Evolutionary conservation across 2,797 vertebrate genomes (phyloP).

Genomic region (Coregonus ussuriensis): DNA sequence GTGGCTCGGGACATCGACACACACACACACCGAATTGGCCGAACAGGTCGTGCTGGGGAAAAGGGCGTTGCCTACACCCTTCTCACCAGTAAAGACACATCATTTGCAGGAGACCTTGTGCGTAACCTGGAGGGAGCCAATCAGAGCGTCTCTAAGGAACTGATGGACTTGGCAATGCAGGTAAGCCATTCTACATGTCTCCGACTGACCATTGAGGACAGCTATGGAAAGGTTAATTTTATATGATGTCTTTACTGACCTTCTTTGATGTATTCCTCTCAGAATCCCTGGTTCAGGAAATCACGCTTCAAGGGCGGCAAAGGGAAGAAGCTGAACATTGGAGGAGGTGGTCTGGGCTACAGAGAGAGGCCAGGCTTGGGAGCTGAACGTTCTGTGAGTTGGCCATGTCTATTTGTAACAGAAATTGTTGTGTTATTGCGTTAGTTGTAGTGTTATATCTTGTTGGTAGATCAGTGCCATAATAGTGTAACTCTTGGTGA

Average conservation of each 20-base stretch:
- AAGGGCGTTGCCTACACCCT: conserved; percentile 95
- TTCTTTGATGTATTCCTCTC: conserved; percentile 9
- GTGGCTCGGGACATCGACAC: conserved; percentile 98
- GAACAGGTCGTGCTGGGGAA: conserved; percentile 94
- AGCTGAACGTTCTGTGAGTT: conserved; percentile 88
- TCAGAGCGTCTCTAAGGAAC: conserved; percentile 91
- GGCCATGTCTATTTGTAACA: neutral
- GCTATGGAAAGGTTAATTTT: neutral
- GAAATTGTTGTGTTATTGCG: neutral
- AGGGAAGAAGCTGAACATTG: conserved; percentile 95
- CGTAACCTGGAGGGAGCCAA: conserved; percentile 97
- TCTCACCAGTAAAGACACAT: conserved; percentile 90
- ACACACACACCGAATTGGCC: conserved; percentile 94
- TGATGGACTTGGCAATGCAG: conserved; percentile 98
- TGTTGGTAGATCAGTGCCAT: neutral
- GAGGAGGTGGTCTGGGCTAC: conserved; percentile 95
- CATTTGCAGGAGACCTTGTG: conserved; percentile 96
- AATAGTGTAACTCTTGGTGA: neutral
- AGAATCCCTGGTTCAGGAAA: conserved; percentile 99
- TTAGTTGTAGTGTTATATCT: neutral
- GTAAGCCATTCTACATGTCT: conserved; percentile 58
- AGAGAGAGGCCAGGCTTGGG: conserved; percentile 93
- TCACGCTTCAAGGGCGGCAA: conserved; percentile 95
- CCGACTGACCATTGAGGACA: neutral
- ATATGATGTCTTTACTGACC: neutral